These are phyloP conservation scores for Hydractinia symbiolongicarpus DNA, from an alignment of 30 jellyfish, hydroid and myxozoan species.

Conservation along the genomic window DNA sequence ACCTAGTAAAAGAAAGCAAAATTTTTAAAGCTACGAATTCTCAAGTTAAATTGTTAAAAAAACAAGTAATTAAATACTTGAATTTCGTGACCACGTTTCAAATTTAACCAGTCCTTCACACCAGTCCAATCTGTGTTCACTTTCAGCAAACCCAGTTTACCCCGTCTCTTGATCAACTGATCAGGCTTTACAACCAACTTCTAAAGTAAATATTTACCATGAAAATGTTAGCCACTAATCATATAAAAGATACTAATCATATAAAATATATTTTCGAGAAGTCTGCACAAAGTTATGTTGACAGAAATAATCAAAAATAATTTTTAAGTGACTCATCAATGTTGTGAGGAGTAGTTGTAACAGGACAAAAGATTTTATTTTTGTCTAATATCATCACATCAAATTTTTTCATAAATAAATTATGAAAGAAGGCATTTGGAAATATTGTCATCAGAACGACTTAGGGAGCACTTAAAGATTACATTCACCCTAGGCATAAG, in stretches of 20 bases:
- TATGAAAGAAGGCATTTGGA: no score
- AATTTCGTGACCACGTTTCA: conserved; percentile 45
- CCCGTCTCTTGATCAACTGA: conserved; percentile 94
- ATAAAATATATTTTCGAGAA: not conserved
- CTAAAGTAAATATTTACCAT: conserved; percentile 19
- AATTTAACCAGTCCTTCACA: conserved; percentile 63
- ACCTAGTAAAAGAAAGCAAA: conserved; percentile 38
- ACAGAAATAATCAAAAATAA: no score
- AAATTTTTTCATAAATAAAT: no score
- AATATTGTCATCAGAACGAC: no score
- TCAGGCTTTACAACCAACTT: conserved; percentile 96
- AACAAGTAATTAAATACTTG: conserved; percentile 20
- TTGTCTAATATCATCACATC: no score
- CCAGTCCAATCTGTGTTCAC: conserved; percentile 58
- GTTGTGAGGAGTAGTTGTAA: no score
- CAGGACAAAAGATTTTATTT: no score
- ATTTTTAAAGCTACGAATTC: not conserved
- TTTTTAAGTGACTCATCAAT: no score
- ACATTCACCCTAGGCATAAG: no score
- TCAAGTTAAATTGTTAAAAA: not conserved
- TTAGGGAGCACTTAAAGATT: no score
- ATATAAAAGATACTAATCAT: not conserved
- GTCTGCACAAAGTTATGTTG: no score
- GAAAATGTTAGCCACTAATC: not conserved
- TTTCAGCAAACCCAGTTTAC: conserved; percentile 79